Conservation (phyloP, 2,113 vertebrate species). For the Embiotoca jacksoni region DNA sequence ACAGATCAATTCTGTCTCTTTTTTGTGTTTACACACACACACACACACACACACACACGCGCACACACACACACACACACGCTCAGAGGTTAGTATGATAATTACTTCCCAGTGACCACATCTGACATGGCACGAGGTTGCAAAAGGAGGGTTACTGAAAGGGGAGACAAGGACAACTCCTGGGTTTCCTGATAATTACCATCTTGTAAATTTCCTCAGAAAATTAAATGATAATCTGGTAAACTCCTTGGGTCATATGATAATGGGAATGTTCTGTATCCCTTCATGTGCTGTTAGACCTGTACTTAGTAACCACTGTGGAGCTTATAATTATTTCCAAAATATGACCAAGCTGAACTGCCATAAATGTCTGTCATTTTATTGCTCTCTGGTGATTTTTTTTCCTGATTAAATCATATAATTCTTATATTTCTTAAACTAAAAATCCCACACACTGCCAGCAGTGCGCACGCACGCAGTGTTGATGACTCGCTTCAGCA, state of each 20-base stretch:
- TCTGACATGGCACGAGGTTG: slow-evolving; percentile 12
- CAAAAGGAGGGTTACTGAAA: slow-evolving; percentile 18
- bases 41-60: no score
- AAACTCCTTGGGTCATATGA: slow-evolving; percentile 57
- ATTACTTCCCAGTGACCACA: slow-evolving; percentile 33
- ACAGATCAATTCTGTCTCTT: not conserved
- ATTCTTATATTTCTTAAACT: not conserved
- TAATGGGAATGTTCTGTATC: slow-evolving; percentile 53
- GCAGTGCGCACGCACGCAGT: no score
- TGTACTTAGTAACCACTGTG: slow-evolving; percentile 41
- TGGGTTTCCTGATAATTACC: slow-evolving; percentile 54
- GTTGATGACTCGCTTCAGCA: slow-evolving; percentile 38
- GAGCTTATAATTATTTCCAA: slow-evolving; percentile 49
- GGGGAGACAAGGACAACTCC: slow-evolving; percentile 35
- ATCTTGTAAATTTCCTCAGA: slow-evolving; percentile 45
- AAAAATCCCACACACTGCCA: not conserved
- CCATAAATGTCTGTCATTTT: slow-evolving; percentile 24
- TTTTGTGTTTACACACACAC: no score
- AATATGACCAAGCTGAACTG: slow-evolving; percentile 40
- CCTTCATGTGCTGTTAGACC: slow-evolving; percentile 39
- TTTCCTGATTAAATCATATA: slow-evolving; percentile 1
- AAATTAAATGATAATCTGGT: slow-evolving; percentile 62
- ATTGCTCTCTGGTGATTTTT: slow-evolving; percentile 12
- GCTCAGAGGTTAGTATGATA: slow-evolving; percentile 9
- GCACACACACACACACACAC: not conserved